These are phyloP conservation scores for Osedax frankpressi DNA, from an alignment of 2,888 invertebrate species.

Conservation along the genomic window DNA sequence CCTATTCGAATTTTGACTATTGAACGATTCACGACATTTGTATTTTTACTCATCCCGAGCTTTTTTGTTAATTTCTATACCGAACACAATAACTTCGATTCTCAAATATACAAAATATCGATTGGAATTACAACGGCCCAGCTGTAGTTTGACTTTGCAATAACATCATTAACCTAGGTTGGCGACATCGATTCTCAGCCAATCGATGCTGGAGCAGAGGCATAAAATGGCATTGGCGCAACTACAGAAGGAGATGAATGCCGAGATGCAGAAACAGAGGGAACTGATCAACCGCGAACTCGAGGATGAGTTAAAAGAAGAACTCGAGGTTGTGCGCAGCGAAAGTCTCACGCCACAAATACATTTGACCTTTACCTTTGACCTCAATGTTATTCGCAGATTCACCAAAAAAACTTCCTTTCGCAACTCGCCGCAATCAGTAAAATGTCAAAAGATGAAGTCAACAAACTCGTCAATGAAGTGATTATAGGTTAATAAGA, in stretches of 20 bases:
- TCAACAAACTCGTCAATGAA: conserved; percentile 32
- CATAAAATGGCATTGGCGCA: conserved; percentile 36
- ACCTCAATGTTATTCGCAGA: conserved; percentile 25
- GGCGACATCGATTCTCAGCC: conserved; percentile 33
- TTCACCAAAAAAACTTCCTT: conserved; percentile 36
- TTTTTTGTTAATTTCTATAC: too few relatives aligned
- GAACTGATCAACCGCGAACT: conserved; percentile 37
- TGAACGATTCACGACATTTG: too few relatives aligned
- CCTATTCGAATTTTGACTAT: too few relatives aligned
- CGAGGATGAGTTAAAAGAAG: conserved; percentile 34
- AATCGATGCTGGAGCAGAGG: conserved; percentile 34
- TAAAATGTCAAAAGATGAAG: conserved; percentile 33
- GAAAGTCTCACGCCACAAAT: too few relatives aligned
- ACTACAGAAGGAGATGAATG: conserved; percentile 37
- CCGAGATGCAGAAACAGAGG: conserved; percentile 35
- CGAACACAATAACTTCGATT: background rate
- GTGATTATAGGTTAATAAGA: conserved; percentile 29
- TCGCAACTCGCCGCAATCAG: conserved; percentile 36
- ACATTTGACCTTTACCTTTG: background rate
- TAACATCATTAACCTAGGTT: too few relatives aligned
- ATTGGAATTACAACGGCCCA: background rate
- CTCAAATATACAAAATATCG: background rate
- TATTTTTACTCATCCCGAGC: too few relatives aligned
- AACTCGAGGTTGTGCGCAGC: conserved; percentile 38
- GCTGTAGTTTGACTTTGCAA: background rate